Base-by-base conservation (phyloP, 2,797 vertebrate genomes). In the Melanotaenia maccullochi region DNA sequence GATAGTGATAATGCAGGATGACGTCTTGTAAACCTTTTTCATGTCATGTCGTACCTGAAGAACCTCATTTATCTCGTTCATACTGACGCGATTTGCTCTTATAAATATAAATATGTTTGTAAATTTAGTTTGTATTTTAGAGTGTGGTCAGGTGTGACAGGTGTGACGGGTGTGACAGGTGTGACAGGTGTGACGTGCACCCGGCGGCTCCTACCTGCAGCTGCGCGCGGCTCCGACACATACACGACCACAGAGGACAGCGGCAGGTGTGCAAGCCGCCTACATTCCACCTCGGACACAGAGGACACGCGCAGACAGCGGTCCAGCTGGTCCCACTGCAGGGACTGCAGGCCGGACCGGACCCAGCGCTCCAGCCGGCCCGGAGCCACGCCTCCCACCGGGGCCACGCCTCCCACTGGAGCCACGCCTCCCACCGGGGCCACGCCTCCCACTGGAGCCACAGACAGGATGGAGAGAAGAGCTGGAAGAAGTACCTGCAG, bases 291-390 rank as follows among this genome's bases (percentile, higher is more conserved):
- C 71, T 94, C 93, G 2, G 94, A 90, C 61, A 93, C 78, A 0
- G 90, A 88, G 58, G 92, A 90, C 51, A 87, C 80, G 80, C 90
- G 91, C 60, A 90, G 92, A 69, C 95, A 95, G 59, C 90, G 89
- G 76, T 93, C 92, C 87, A 93, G 73, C 84, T 94, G 91, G 79
- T 93, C 92, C 88, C 91, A 85, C 79, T 94, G 93, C 81, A 95
- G 81, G 2, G 93, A 93, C 88, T 95, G 94, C 51, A 95, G 89
- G 54, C 93, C 94, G 0, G 92, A 90, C 42, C 86, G 92, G 24
- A 93, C 93, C 95, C 94, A 95, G 57, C 91, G 92, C 76, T 94
- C 94, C 84, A 95, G 79, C 30, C 90, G 89, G 33, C 81, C 82
- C 3, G 77, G 81, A 55, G 78, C 44, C 30, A 65, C 9, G 78